Percentiles rank a stretch among this genome's conserved stretches.
These are phyloP conservation scores for Mustelus asterias DNA, from an alignment of 2,113 vertebrate species.

Conservation along the genomic window DNA sequence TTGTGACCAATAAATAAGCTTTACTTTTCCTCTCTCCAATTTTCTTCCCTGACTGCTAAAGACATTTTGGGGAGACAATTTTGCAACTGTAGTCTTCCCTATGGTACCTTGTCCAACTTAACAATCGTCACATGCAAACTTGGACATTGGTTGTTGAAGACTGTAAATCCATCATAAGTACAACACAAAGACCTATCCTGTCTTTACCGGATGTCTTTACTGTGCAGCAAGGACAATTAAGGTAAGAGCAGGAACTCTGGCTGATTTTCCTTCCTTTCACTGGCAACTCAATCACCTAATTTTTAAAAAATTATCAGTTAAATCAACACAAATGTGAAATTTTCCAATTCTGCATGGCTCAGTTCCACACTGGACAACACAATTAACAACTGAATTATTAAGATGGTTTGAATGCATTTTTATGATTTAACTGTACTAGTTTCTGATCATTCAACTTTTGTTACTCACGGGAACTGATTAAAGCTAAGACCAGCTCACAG, in stretches of 20 bases:
- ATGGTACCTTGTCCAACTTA: not conserved
- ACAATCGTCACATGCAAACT: not conserved
- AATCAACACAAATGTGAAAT: not conserved
- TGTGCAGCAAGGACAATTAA: not conserved
- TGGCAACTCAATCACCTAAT: not conserved
- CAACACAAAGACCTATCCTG: not conserved
- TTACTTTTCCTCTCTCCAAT: not conserved
- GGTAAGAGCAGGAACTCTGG: not conserved
- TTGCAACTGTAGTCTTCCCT: not conserved
- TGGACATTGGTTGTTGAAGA: not conserved
- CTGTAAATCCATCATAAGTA: not conserved
- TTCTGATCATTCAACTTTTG: not conserved
- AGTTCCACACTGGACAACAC: not conserved
- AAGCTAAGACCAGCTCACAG: not conserved
- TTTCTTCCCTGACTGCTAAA: not conserved
- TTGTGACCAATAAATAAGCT: no score
- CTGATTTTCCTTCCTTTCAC: not conserved
- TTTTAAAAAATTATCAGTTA: not conserved
- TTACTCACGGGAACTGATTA: constrained; percentile 23
- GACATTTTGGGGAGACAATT: not conserved
- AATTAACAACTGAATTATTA: not conserved
- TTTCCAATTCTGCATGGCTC: not conserved
- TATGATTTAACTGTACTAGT: not conserved
- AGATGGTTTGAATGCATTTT: not conserved
- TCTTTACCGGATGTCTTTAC: not conserved